Base-by-base conservation (phyloP, 92 coral and sea anemone species). In the Porites evermanni region DNA sequence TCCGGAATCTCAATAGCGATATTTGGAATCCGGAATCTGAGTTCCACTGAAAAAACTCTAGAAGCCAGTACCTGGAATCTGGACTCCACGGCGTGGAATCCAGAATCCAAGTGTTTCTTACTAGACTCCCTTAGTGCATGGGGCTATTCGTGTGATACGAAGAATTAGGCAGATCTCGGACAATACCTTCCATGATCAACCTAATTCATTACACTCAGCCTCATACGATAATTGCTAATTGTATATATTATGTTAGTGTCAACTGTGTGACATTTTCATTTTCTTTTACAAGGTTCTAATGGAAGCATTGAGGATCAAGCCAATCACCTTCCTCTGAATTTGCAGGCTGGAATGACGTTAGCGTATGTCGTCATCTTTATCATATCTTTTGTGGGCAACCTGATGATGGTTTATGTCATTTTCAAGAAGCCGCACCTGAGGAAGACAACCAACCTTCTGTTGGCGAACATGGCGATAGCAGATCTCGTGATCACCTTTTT, bases 401-500 rank as follows among this genome's bases (percentile, higher is more conserved):
- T 75, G 24, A 58, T 76, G 0, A 69, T 88, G 71, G 79, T 86
- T 17, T 84, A 88, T 60, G 79, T 86, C 50, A 84, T 86, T 59
- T 76, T 80, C 38, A 88, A 88, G 58, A 63, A 86, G 51, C 81
- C 87, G 1, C 24, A 70, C 19, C 20, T 90, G 82, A 75, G 29
- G 21, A 90, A 82, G 6, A 82, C 82, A 13, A 85, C 90, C 9
- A 73, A 88, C 21, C 64, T 86, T 6, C 86, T 90, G 53, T 80
- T 86, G 59, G 90, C 90, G 12, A 94, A 94, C 87, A 94, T 92
- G 93, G 98, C 95, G 3, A 75, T 92, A 16, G 98, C 98, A 2
- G 98, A 94, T 70, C 76, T 94, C 51, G 70, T 94, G 20, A 93
- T 93, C n/a, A 92, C 98, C 0, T 70, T 94, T 18, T 88, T 94